Percentiles rank a stretch among this genome's conserved stretches.
Conservation (phyloP, 92 coral and sea anemone species). For the Palythoa grandiflora region DNA sequence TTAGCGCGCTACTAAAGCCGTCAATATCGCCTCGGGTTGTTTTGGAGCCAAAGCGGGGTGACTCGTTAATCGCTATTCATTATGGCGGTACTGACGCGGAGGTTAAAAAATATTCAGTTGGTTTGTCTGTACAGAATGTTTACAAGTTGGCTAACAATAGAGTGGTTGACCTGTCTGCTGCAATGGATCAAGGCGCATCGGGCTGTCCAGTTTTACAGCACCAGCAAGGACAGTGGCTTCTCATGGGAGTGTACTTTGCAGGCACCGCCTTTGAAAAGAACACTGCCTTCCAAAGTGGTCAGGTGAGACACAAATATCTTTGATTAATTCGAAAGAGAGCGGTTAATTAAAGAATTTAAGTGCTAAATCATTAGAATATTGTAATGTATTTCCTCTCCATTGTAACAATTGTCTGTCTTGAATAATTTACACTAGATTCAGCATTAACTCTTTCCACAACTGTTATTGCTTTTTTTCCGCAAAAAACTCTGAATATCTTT, state of each 20-base stretch:
- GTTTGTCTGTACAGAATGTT: slow-evolving; percentile 63
- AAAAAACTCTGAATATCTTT: too few species aligned
- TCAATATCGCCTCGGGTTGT: slow-evolving; percentile 38
- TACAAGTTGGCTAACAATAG: slow-evolving; percentile 65
- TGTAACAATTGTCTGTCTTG: too few species aligned
- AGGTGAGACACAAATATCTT: not conserved
- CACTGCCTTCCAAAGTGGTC: slow-evolving; percentile 31
- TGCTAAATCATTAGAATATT: not conserved
- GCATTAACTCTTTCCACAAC: too few species aligned
- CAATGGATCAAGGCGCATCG: slow-evolving; percentile 70
- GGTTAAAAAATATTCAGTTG: slow-evolving; percentile 64
- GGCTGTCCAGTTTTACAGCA: slow-evolving; percentile 83
- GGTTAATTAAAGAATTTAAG: not conserved
- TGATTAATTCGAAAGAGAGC: not conserved
- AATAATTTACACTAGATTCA: too few species aligned
- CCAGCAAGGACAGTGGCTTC: slow-evolving; percentile 54
- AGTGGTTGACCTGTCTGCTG: slow-evolving; percentile 65
- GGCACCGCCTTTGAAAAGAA: slow-evolving; percentile 66
- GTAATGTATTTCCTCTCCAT: too few species aligned
- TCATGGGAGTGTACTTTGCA: slow-evolving; percentile 80
- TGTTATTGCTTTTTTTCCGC: too few species aligned
- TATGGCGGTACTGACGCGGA: slow-evolving; percentile 60
- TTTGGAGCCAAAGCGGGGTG: slow-evolving; percentile 63
- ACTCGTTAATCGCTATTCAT: slow-evolving; percentile 67
- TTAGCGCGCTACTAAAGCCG: slow-evolving; percentile 56